A percentile compares a stretch with the other conserved stretches of the same genome.
These are phyloP conservation scores for Brachionus rubens DNA, from an alignment of 1,140 invertebrate species.

Conservation along the genomic window DNA sequence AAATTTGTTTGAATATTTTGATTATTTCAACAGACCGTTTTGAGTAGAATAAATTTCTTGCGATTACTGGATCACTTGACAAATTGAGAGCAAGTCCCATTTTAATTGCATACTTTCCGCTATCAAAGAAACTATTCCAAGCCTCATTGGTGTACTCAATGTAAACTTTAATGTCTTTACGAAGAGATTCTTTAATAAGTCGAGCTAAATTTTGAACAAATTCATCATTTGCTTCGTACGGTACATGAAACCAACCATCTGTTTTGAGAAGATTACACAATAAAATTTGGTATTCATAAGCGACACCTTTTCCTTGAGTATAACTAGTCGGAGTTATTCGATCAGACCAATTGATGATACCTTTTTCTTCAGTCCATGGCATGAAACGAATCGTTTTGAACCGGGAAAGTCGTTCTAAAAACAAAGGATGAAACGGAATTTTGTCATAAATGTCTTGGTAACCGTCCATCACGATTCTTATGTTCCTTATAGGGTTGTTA, in stretches of 20 bases:
- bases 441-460: slow-evolving; percentile 50
- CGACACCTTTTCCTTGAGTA: slow-evolving; percentile 48
- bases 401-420: slow-evolving; percentile 49
- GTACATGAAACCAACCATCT: slow-evolving; percentile 51
- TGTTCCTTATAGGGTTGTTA: slow-evolving; percentile 50
- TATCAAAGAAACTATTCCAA: slow-evolving; percentile 52
- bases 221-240: slow-evolving; percentile 51
- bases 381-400: slow-evolving; percentile 51
- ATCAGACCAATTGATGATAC: neutral
- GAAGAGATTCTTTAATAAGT: slow-evolving; percentile 6
- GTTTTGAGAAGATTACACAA: slow-evolving; percentile 49
- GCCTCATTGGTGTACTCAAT: slow-evolving; percentile 53
- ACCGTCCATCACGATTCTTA: slow-evolving; percentile 50
- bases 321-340: slow-evolving; percentile 48
- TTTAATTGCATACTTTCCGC: slow-evolving; percentile 49
- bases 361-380: slow-evolving; percentile 47
- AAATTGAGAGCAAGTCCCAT: slow-evolving; percentile 48
- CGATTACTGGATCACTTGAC: slow-evolving; percentile 48
- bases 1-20: slow-evolving; percentile 49
- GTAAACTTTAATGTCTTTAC: slow-evolving; percentile 48
- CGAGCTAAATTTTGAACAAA: slow-evolving; percentile 49
- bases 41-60: slow-evolving; percentile 51
- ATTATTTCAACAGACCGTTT: slow-evolving; percentile 49
- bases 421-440: slow-evolving; percentile 51
- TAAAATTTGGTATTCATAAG: slow-evolving; percentile 50